Base-by-base conservation (phyloP, 1,140 invertebrate genomes). In the Trinorchestia longiramus region DNA sequence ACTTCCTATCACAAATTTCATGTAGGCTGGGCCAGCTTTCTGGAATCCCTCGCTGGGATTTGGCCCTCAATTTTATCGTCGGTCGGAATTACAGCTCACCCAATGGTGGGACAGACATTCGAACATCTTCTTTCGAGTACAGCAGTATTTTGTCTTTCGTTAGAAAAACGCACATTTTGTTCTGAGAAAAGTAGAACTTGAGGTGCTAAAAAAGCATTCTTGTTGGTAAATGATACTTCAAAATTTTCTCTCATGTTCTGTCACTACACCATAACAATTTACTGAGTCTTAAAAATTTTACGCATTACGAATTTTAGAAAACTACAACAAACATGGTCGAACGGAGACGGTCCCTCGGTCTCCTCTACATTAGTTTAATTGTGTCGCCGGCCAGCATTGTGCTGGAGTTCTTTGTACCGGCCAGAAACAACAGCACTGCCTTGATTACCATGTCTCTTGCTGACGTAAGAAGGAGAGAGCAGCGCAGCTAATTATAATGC, bases 31-130 rank as follows among this genome's bases (percentile, higher is more conserved):
- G 44, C 43, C 43, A 94, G 92, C 92, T 94, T 45, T 43, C 92
- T 94, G 40, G 92, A 94, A 94, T 94, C 92, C 92, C 92, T 45
- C 43, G 43, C 92, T 47, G 92, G 92, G 92, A 94, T 94, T 94
- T 94, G 92, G 92, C 47, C 43, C 92, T 94, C 92, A 94, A 94
- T 94, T 94, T 94, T 94, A 94, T 94, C 40, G 92, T 47, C 43
- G 43, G 92, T n/a, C 36, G 92, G 92, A 94, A 94, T 94, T 94
- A 44, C 92, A 40, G 92, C 44, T 42, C 92, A 94, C 92, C 92
- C 92, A 94, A 94, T 94, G 43, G 44, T 4, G 41, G 43, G 43
- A 11, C 92, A n/a, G 92, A 47, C 92, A 90, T 90, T 90, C 88
- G 41, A 94, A 45, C 92, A 94, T 8, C 92, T 94, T 19, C 36